Conservation (phyloP, 2,888 invertebrate species). For the Aelia acuminata region DNA sequence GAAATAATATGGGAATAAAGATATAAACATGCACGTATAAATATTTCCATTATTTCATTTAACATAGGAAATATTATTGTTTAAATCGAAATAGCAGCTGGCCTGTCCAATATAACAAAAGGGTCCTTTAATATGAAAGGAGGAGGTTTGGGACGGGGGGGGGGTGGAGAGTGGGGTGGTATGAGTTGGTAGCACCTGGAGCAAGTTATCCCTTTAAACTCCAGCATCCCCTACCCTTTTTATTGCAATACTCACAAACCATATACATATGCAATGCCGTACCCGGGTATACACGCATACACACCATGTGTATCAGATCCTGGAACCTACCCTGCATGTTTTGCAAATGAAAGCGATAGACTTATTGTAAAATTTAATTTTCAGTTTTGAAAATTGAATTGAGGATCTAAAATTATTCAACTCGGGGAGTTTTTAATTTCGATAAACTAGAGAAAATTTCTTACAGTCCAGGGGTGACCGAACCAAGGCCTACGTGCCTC, state of each 20-base stretch:
- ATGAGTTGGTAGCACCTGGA: constrained; percentile 16
- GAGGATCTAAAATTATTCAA: no score
- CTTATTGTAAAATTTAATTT: neutral
- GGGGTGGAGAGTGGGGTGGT: neutral
- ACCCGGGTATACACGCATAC: neutral
- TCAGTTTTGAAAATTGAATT: neutral
- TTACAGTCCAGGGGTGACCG: no score
- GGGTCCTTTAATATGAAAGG: constrained; percentile 1
- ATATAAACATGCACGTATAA: no score
- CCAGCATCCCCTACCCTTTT: neutral
- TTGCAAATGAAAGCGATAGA: neutral
- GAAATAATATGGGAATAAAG: no score
- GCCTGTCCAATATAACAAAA: neutral
- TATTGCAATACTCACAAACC: constrained; percentile 14
- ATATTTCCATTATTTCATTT: neutral
- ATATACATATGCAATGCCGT: neutral
- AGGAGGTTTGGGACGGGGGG: neutral
- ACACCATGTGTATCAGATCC: neutral
- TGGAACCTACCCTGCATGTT: neutral
- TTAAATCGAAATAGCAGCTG: neutral
- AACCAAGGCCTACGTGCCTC: no score
- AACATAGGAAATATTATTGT: neutral
- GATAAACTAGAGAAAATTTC: no score
- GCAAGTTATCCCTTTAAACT: neutral
- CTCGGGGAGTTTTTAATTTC: no score